These are phyloP conservation scores for Cherax destructor DNA, from an alignment of 1,140 invertebrate genomes.

Conservation along the genomic window DNA sequence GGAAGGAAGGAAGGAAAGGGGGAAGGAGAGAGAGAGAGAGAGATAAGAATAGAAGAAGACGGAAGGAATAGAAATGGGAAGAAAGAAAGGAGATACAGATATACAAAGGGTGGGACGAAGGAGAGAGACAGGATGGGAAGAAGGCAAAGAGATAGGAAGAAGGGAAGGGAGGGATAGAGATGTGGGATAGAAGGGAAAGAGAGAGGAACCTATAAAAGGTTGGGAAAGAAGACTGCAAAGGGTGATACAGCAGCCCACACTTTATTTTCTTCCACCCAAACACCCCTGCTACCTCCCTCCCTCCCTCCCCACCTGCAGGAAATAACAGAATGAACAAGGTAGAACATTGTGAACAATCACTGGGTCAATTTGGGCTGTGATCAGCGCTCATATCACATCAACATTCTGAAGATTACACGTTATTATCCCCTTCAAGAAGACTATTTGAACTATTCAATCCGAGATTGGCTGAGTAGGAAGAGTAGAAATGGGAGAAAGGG, in stretches of 20 bases:
- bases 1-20: background rate
- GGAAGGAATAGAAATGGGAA: background rate
- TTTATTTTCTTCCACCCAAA: background rate
- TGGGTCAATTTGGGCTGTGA: conserved; percentile 64
- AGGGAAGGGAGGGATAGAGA: too few species aligned
- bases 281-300: background rate
- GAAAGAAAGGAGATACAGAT: background rate
- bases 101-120: background rate
- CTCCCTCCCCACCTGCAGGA: background rate
- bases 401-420: conserved; percentile 62
- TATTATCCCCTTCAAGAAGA: conserved; percentile 56
- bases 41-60: background rate
- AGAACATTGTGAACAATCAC: conserved; percentile 54
- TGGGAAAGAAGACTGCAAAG: too few species aligned
- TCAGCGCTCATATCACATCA: conserved; percentile 64
- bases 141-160: too few species aligned
- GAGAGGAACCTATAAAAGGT: too few species aligned
- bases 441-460: conserved; percentile 56
- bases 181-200: too few species aligned
- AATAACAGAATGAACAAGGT: conserved; percentile 51
- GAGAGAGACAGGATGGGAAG: too few species aligned
- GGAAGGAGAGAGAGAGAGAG: background rate
- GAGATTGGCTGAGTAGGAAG: background rate
- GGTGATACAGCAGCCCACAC: too few species aligned
- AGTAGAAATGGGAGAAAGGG: background rate